A percentile compares a stretch with the other conserved stretches of the same genome.
These are phyloP conservation scores for Upupa epops DNA, from an alignment of 2,113 vertebrate species.

Conservation along the genomic window DNA sequence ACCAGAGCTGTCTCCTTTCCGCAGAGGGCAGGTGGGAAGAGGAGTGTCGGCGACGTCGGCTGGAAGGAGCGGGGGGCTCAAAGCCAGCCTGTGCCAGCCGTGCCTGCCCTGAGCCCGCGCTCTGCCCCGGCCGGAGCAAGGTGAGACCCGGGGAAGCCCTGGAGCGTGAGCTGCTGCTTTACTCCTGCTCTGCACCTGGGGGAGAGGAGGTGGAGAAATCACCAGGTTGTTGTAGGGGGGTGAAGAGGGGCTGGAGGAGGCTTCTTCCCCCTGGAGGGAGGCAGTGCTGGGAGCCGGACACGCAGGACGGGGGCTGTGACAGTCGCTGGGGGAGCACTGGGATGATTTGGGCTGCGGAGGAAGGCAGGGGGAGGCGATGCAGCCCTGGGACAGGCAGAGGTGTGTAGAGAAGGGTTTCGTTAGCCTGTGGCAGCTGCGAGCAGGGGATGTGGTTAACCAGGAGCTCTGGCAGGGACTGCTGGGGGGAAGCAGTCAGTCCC, in stretches of 20 bases:
- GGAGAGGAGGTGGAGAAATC: not conserved
- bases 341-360: not conserved
- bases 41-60: not conserved
- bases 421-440: not conserved
- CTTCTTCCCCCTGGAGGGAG: not conserved
- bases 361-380: not conserved
- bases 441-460: not conserved
- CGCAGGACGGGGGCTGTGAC: accelerated
- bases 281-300: not conserved
- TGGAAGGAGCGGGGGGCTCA: not conserved
- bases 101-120: constrained; percentile 11
- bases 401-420: not conserved
- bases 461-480: not conserved
- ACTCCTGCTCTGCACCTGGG: not conserved
- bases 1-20: not conserved
- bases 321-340: not conserved
- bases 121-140: not conserved
- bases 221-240: not conserved
- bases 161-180: accelerated
- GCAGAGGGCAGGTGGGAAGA: constrained; percentile 32
- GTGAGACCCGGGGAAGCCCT: not conserved
- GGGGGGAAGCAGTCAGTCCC: not conserved
- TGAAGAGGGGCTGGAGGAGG: not conserved
- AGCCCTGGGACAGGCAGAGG: not conserved
- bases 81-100: constrained; percentile 33